These are phyloP conservation scores for Nectonema munidae DNA, from an alignment of 2,888 invertebrate genomes.

Conservation along the genomic window DNA sequence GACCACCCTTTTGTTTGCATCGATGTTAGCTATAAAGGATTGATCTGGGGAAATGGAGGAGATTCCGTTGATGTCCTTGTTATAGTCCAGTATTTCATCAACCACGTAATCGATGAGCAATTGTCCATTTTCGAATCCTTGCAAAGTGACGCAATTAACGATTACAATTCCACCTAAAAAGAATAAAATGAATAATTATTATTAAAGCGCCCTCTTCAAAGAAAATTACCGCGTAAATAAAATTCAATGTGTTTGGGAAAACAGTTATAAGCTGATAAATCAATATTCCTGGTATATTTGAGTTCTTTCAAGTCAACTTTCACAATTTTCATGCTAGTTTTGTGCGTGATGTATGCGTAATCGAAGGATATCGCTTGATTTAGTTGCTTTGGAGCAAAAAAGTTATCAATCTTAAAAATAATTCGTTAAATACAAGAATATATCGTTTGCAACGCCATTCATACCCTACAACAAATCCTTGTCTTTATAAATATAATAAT, in stretches of 20 bases:
- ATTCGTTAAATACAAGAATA: no score
- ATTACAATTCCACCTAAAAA: conserved; percentile 2
- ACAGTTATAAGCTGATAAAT: conserved; percentile 1
- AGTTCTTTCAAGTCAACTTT: neutral
- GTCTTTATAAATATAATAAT: no score
- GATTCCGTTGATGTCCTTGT: neutral
- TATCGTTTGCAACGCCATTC: no score
- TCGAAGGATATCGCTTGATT: no score
- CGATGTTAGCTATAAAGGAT: neutral
- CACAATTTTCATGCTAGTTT: neutral
- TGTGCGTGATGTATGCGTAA: conserved; percentile 8
- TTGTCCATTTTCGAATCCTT: conserved; percentile 6
- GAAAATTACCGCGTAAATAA: conserved; percentile 7
- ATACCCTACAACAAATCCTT: no score
- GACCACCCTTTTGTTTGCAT: neutral
- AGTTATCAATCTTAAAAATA: no score
- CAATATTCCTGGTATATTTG: neutral
- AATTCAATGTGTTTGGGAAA: conserved; percentile 1
- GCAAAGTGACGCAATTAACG: neutral
- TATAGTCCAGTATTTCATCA: neutral
- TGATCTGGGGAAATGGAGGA: conserved; percentile 7
- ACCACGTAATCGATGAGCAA: neutral
- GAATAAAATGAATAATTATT: no score
- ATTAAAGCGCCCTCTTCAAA: no score
- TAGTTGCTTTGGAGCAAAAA: no score